Percentiles rank a stretch among this genome's conserved stretches.
Evolutionary conservation across 92 coral and sea anemone genomes (phyloP).

Genomic region (Bergia sp.): DNA sequence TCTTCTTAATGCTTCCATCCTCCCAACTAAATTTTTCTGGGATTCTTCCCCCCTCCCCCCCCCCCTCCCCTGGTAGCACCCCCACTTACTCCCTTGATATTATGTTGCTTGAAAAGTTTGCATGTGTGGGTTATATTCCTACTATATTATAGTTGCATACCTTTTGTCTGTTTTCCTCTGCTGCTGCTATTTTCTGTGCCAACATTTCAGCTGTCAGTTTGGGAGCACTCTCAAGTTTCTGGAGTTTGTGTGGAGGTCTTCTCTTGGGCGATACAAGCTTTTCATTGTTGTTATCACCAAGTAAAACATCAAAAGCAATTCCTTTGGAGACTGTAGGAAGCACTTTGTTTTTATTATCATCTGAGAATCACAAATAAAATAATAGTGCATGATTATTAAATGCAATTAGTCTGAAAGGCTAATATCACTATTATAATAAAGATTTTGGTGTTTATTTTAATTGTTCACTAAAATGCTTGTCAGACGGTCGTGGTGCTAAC

Average conservation of each 20-base stretch:
- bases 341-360: neutral
- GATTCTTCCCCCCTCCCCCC: too few relatives aligned
- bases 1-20: too few relatives aligned
- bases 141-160: slow-evolving; percentile 37
- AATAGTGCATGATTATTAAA: neutral
- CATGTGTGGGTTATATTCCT: neutral
- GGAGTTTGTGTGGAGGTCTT: slow-evolving; percentile 59
- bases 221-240: slow-evolving; percentile 89
- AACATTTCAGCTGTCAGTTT: slow-evolving; percentile 81
- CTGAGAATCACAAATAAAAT: neutral
- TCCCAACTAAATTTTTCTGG: too few relatives aligned
- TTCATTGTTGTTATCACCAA: slow-evolving; percentile 38
- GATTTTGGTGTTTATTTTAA: too few relatives aligned
- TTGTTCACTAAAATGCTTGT: too few relatives aligned
- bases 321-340: slow-evolving; percentile 37
- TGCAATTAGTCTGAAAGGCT: neutral
- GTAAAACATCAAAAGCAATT: slow-evolving; percentile 58
- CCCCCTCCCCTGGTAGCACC: too few relatives aligned
- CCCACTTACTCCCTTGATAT: neutral
- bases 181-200: slow-evolving; percentile 79
- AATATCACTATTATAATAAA: too few relatives aligned
- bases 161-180: slow-evolving; percentile 86
- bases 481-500: too few relatives aligned
- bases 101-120: neutral
- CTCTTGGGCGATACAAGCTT: slow-evolving; percentile 22